These are phyloP conservation scores for Temnothorax rugatulus DNA, from an alignment of 2,888 invertebrate species.

Conservation along the genomic window DNA sequence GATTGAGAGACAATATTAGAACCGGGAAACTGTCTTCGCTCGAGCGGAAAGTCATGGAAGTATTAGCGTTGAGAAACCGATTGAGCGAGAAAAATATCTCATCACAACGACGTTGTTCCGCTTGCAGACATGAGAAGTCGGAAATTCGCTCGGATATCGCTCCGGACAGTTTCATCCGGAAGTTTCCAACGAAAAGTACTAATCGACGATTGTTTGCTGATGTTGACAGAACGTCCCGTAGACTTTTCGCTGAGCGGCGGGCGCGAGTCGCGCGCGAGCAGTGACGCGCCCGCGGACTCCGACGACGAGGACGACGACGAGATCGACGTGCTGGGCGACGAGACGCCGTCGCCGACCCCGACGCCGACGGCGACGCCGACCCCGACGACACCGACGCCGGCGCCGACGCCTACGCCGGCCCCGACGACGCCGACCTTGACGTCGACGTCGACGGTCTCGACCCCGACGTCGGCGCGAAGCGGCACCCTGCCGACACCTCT, in stretches of 20 bases:
- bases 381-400: conserved; percentile 81
- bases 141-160: too few species aligned
- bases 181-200: background rate
- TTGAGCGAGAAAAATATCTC: background rate
- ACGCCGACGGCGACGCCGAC: conserved; percentile 41
- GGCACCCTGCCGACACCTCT: background rate
- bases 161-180: background rate
- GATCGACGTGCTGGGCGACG: conserved; percentile 84
- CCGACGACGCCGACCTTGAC: conserved; percentile 82
- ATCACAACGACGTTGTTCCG: background rate
- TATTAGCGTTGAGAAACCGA: background rate
- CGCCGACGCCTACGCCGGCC: conserved; percentile 77
- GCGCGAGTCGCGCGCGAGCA: conserved; percentile 83
- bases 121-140: background rate
- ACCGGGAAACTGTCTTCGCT: too few species aligned
- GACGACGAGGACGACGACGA: conserved; percentile 84
- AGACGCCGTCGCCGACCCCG: conserved; percentile 76
- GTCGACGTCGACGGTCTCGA: conserved; percentile 83
- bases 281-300: conserved; percentile 80
- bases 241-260: conserved; percentile 83
- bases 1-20: too few species aligned
- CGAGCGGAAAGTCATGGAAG: background rate
- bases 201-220: conserved; percentile 10
- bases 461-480: conserved; percentile 60
- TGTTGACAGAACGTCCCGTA: conserved; percentile 82